Evolutionary conservation across 1,140 invertebrate genomes (phyloP), one percentile per base, ranked within the genome.

Genomic region (Plodia interpunctella): DNA sequence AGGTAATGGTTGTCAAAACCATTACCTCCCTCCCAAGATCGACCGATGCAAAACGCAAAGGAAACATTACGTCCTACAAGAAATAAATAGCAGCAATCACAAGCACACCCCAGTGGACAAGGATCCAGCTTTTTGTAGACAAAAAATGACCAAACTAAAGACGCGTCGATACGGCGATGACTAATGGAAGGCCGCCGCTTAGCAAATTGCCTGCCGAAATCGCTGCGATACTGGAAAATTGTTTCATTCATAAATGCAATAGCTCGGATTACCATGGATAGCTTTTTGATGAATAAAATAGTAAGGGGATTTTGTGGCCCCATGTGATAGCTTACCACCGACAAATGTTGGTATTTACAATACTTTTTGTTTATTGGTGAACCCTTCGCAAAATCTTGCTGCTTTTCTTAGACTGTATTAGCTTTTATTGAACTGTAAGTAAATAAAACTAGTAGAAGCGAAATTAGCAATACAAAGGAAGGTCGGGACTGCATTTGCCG

Each of bases 391-490:
- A 44, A 44, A 44, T 44, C 38, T 44, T 2, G 32, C 32, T 35
- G n/a, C 6, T 25, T 44, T n/a, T 44, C 38, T 44, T 17, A 15
- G 38, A 44, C 15, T 44, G 13, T 44, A 44, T 44, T 44, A 44
- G 13, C 13, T 44, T 15, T 44, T 15, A 44, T 44, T 44, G 38
- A 44, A 15, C 38, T 44, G 38, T 15, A 15, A 44, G 74, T 75
- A 73, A 76, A 78, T 72, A 77, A 71, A 83, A 87, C 80, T 82
- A 84, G 72, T 66, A 55, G 63, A 63, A 59, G 55, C 64, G 56
- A 72, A 86, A 88, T 88, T 88, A 88, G 86, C 86, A 88, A 87
- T 83, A 88, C 86, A 88, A 88, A 88, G 83, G 72, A 70, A 69
- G 60, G 73, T 71, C 71, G 71, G 76, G 72, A 68, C 74, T 60